Evolutionary conservation across 92 coral and sea anemone genomes (phyloP).

Genomic region (Siderastrea radians): DNA sequence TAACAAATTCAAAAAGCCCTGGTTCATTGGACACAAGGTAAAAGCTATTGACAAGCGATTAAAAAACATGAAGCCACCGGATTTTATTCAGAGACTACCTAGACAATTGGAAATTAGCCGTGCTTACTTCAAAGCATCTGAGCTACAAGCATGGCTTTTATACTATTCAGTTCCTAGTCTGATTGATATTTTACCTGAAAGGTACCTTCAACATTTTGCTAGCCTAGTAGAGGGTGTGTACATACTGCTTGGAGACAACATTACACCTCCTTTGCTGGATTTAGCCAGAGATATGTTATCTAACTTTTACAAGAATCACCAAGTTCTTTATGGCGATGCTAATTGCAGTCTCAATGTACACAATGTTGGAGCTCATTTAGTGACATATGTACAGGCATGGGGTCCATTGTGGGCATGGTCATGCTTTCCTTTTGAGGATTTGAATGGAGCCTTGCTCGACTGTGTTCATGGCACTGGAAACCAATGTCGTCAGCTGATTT

Average conservation of each 20-base stretch:
- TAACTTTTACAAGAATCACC: conserved; percentile 54
- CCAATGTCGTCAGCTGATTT: conserved; percentile 34
- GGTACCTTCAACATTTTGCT: conserved; percentile 64
- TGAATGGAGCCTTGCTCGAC: conserved; percentile 39
- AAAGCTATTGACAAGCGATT: conserved; percentile 51
- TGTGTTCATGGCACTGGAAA: conserved; percentile 63
- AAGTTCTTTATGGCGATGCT: conserved; percentile 44
- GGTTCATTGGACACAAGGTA: conserved; percentile 53
- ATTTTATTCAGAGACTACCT: conserved; percentile 60
- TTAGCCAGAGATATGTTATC: conserved; percentile 29
- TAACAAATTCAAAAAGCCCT: conserved; percentile 31
- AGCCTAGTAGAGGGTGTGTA: conserved; percentile 65
- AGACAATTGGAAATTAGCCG: conserved; percentile 38
- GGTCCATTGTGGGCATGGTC: conserved; percentile 62
- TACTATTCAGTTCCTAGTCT: conserved; percentile 73
- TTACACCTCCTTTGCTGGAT: conserved; percentile 26
- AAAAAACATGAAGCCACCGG: conserved; percentile 59
- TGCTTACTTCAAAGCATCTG: conserved; percentile 74
- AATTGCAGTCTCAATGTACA: too few species aligned
- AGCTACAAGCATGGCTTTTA: conserved; percentile 67
- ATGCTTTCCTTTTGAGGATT: conserved; percentile 57
- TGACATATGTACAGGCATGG: conserved; percentile 37
- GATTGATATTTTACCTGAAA: conserved; percentile 59
- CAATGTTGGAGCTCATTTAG: conserved; percentile 45
- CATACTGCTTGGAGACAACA: conserved; percentile 60